Percentiles rank a stretch among this genome's conserved stretches.
phyloP scores from a whole-genome alignment of 2,888 invertebrate species.

The Drosophila pseudotalamancana region DNA sequence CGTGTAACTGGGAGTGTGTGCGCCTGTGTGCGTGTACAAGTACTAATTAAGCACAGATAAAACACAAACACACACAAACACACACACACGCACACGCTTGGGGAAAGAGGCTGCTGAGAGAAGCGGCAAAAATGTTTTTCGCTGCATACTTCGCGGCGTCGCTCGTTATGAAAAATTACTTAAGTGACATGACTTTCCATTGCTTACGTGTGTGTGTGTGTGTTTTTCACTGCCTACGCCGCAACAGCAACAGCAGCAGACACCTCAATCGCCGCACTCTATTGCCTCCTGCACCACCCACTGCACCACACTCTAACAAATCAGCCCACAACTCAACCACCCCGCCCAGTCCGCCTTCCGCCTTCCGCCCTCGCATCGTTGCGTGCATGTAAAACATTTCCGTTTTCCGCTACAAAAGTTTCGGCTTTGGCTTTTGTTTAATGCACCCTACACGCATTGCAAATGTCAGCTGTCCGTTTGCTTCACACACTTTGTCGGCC shows the following conservation, averaged over 20 bases:
- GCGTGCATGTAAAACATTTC: constrained; percentile 76
- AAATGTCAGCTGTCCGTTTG: constrained; percentile 6
- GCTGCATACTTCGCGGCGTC: constrained; percentile 48
- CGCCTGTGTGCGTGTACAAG: constrained; percentile 21
- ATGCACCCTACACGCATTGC: constrained; percentile 50
- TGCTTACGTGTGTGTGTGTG: neutral
- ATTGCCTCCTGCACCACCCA: neutral
- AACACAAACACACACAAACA: neutral
- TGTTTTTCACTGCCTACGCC: constrained; percentile 13
- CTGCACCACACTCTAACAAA: neutral
- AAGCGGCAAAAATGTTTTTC: constrained; percentile 27
- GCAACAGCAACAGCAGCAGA: constrained; percentile 6
- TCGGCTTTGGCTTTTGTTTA: constrained; percentile 62
- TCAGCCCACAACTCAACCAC: neutral
- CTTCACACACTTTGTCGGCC: neutral
- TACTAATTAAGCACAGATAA: constrained; percentile 54
- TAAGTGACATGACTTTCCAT: constrained; percentile 63
- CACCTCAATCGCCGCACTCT: constrained; percentile 8
- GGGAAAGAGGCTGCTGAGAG: neutral
- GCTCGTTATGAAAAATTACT: constrained; percentile 46
- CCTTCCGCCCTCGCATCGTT: constrained; percentile 8
- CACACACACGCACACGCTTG: neutral
- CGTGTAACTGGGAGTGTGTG: neutral
- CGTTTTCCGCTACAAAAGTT: constrained; percentile 73
- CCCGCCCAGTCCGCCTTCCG: too few species aligned